Evolutionary conservation across 2,888 invertebrate genomes (phyloP).

Genomic region (Poecilobothrus nobilitatus): DNA sequence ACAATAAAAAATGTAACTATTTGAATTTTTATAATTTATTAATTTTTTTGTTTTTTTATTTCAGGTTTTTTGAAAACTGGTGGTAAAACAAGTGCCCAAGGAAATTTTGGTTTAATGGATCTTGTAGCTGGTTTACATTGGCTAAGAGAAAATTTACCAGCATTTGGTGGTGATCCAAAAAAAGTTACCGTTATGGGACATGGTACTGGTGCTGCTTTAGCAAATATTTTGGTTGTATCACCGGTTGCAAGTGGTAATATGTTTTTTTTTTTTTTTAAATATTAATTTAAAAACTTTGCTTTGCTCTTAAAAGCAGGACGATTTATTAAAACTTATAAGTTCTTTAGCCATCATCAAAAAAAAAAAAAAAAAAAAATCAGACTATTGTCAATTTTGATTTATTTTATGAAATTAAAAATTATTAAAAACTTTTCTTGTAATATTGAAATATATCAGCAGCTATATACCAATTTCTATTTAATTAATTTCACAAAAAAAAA

Average conservation of each 20-base stretch:
- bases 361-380: too few species aligned
- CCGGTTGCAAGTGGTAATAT: slow-evolving; percentile 82
- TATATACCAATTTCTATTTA: too few species aligned
- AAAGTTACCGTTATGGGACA: slow-evolving; percentile 92
- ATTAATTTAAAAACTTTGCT: background rate
- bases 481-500: too few species aligned
- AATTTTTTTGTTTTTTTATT: slow-evolving; percentile 13
- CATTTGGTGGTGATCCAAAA: slow-evolving; percentile 91
- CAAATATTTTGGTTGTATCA: slow-evolving; percentile 91
- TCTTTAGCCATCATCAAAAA: background rate
- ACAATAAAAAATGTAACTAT: too few species aligned
- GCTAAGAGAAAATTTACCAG: slow-evolving; percentile 88
- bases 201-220: slow-evolving; percentile 91
- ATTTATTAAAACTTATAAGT: background rate
- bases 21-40: background rate
- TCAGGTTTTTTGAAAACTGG: slow-evolving; percentile 84
- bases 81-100: slow-evolving; percentile 78
- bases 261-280: background rate
- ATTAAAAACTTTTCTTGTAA: too few species aligned
- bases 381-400: too few species aligned
- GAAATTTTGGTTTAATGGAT: slow-evolving; percentile 88
- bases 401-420: too few species aligned
- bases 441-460: too few species aligned
- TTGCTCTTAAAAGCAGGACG: background rate
- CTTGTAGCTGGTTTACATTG: slow-evolving; percentile 92